Base-by-base conservation (phyloP, 2,888 invertebrate genomes). In the Agrypnus murinus region DNA sequence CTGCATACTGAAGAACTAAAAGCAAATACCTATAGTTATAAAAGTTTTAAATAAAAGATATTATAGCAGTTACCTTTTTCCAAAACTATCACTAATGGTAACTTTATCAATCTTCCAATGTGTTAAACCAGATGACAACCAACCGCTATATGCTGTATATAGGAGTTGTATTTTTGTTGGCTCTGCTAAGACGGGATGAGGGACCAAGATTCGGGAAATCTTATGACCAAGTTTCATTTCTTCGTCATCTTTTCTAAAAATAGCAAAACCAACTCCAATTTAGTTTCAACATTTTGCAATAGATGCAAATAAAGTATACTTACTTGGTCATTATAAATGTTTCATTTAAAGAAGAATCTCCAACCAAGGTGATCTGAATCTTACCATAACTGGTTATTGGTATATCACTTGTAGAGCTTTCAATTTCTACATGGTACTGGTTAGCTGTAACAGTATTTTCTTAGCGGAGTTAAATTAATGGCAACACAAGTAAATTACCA, bases 91-190 rank as follows among this genome's bases (percentile, higher is more conserved):
- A 48, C 92, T 92, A 14, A 97, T 88, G 62, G 93, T 91, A 17
- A 96, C 89, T 84, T 95, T 95, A 85, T 96, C 93, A 71, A 97
- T 89, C 77, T 90, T 91, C 90, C 96, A 93, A 66, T 91, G 89
- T 38, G 92, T 90, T 65, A 95, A 87, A 1, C 95, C 96, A 15
- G 94, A 94, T 32, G 93, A 94, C 66, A 96, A 89, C 97, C 97
- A 97, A 10, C 96, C 96, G 75, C 93, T 93, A 86, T 96, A 96
- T 0, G 95, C 95, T 6, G 93, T 93, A 85, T 97, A 97, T 77
- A 93, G 90, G 15, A 97, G 88, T 81, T 94, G 90, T 0, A 93
- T 89, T 31, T 90, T 90, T 60, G 90, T 87, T 12, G 94, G 92
- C 76, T 92, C 93, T 12, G 92, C 90, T 71, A 96, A 86, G 17